Base-by-base conservation (phyloP, 2,797 vertebrate species). In the Pseudochromis fuscus region DNA sequence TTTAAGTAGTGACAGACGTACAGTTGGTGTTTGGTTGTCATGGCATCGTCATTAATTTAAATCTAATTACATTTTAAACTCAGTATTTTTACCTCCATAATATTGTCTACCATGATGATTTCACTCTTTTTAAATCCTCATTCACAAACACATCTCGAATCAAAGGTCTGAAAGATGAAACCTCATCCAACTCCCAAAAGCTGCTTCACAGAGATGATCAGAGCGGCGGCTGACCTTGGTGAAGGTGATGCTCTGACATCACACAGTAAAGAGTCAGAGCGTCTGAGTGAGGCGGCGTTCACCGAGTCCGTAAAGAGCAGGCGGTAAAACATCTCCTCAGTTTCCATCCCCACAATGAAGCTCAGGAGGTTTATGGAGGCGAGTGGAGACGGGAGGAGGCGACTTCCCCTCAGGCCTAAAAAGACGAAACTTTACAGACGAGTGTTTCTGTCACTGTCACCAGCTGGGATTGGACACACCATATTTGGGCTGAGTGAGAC, bases 351-450 rank as follows among this genome's bases (percentile, higher is more conserved):
- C 67, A 72, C 67, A 24, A 12, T 67, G 42, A 69, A 77, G 61
- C 57, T 70, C 63, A 13, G 0, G 49, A 67, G 61, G 72, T 82
- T 73, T 49, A 62, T 2, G 56, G 31, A 76, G 25, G 69, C 45
- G 53, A 61, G 58, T 37, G 12, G 59, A 38, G 40, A 46, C 28
- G 24, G 53, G 75, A 18, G 40, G 9, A n/a, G 52, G 63, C 21
- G 35, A 67, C 69, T 83, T 82, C 72, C 74, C 76, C 81, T 18
- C 30, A 79, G 77, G 82, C 67, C 31, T 56, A 5, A 72, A 73
- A 60, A 73, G 58, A 67, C 25, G 1, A 44, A 45, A 19, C 40
- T n/a, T 42, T n/a, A 8, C 40, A 63, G 24, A 62, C 13, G 1
- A 28, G 58, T n/a, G 49, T 48, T 72, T 31, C 60, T 49, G 28